Evolutionary conservation across 1,140 invertebrate genomes (phyloP), one percentile per base, ranked within the genome.

Genomic region (roundworm (Caenorhabditis elegans)): DNA sequence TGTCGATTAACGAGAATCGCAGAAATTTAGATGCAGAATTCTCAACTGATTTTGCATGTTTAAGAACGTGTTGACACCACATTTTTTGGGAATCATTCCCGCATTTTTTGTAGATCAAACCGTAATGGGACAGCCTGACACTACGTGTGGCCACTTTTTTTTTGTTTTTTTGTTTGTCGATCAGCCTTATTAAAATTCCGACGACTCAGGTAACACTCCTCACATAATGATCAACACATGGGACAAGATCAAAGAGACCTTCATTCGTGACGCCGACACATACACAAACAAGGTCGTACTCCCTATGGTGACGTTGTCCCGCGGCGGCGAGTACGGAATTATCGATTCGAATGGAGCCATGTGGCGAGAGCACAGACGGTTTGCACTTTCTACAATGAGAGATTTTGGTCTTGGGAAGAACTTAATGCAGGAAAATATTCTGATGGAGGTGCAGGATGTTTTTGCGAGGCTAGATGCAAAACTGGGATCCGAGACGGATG

Each of bases 331-430:
- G 6, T 83, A 82, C 96, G 96, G 96, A 86, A 93, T 97, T 82
- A 93, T 97, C 85, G 96, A 96, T 90, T 94, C 94, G 79, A 94
- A 94, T 83, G 95, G 95, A 76, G 93, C 93, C 79, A 90, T 96
- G 84, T 97, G 95, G 95, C 95, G 95, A 89, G 94, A 94, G 83
- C 95, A 97, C 89, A 92, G 95, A 77, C 92, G 93, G 81, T 97
- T 97, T 91, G 91, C 96, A 19, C 94, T 96, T 86, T 93, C 94
- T 82, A 93, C 94, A 80, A 91, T 97, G 1, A 92, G 95, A 34
- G 93, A 94, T 85, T 95, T 97, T 83, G 96, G 96, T 11, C 95
- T 90, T 11, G 90, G 90, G 2, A 90, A 89, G 22, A 80, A 86
- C 17, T 22, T 70, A 3, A 78, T 84, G 70, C 47, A 86, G 26